Base-by-base conservation (phyloP, 2,888 invertebrate species). In the Alcis repandata region DNA sequence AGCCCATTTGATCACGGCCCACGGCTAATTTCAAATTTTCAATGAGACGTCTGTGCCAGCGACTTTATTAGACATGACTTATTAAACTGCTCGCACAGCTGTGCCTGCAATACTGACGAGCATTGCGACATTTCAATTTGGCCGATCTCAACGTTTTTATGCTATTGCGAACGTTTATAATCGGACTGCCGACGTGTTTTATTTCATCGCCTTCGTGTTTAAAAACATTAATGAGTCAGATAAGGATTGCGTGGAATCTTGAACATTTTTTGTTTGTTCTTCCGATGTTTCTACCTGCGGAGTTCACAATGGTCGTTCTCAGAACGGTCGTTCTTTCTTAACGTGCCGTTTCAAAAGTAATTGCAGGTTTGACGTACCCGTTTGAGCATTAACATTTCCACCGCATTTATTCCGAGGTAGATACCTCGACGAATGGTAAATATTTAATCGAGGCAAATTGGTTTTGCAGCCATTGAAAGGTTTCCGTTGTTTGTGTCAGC, bases 1-100 rank as follows among this genome's bases (percentile, higher is more conserved):
- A 83, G 87, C 85, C 87, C 86, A 89, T 90, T 91, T 90, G 90
- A 91, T 89, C 90, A 82, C 87, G 81, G 88, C 91, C 90, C 87
- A 90, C 90, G 87, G 89, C 84, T 84, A 83, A 88, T 87, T 87
- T 90, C 83, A 85, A 90, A 90, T 88, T 86, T 89, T 90, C 91
- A 91, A 90, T 91, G 88, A 89, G 87, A 85, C 85, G 83, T 87
- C 84, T 84, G 84, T 85, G 83, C 84, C 85, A 82, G 85, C 82
- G 80, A 81, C 84, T 86, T 88, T 87, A 87, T 87, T 85, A 84
- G 78, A 82, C 82, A 87, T 84, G 82, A 82, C 69, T 71, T 74
- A 73, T 73, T 73, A 72, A 67, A 72, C 66, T 60, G 62, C 64
- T 71, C 64, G 61, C 68, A 49, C 70, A 72, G 69, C 70, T 72